Conservation (phyloP, 2,113 vertebrate species). For the Elephas maximus region DNA sequence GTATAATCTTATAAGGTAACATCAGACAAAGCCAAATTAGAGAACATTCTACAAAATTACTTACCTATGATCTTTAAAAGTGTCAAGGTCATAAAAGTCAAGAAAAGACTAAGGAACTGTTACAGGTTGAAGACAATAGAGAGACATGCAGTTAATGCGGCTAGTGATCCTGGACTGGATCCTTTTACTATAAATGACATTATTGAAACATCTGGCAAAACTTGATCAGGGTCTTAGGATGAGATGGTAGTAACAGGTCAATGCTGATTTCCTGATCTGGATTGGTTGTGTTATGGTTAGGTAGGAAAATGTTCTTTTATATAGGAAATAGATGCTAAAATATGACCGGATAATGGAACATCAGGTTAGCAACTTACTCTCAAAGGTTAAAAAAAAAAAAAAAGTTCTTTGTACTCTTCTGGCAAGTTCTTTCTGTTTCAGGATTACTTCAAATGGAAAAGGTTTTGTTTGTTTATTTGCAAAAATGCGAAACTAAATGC, state of each 20-base stretch:
- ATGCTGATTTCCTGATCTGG: not conserved
- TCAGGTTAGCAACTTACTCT: not conserved
- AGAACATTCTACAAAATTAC: not conserved
- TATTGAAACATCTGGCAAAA: no score
- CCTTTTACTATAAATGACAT: not conserved
- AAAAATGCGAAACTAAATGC: slow-evolving; percentile 43
- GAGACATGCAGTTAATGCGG: not conserved
- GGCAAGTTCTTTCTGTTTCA: not conserved
- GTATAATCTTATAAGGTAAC: not conserved
- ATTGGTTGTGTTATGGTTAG: not conserved
- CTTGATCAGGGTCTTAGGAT: no score
- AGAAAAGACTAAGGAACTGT: no score
- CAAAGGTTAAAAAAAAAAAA: slow-evolving; percentile 1
- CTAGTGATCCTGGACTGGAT: not conserved
- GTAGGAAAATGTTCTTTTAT: not conserved
- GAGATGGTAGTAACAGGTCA: no score
- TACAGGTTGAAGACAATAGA: not conserved
- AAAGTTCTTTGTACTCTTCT: not conserved
- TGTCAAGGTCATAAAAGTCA: not conserved
- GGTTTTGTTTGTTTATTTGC: not conserved
- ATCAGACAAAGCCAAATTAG: not conserved
- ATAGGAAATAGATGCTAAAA: not conserved
- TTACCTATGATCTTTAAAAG: not conserved
- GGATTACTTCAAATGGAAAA: slow-evolving; percentile 41
- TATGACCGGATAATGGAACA: not conserved